Percentiles rank a stretch among this genome's conserved stretches.
phyloP scores from a whole-genome alignment of 2,113 vertebrate genomes.

The Caretta caretta region DNA sequence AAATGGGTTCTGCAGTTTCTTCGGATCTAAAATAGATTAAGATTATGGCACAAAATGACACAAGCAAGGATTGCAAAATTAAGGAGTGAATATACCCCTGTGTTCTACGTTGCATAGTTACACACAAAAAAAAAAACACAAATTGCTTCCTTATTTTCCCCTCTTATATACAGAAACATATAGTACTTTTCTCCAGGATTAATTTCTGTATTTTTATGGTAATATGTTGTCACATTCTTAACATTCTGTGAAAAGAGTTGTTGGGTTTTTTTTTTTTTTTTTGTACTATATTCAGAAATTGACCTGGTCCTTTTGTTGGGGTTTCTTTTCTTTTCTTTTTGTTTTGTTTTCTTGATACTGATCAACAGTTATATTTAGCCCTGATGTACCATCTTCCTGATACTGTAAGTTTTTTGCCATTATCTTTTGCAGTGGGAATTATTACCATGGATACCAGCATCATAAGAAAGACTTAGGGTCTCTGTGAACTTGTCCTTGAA shows the following conservation, averaged over 20 bases:
- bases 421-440: constrained; percentile 35
- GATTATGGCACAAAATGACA: not conserved
- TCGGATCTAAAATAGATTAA: not conserved
- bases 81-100: not conserved
- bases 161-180: not conserved
- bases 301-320: not conserved
- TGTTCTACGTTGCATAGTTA: not conserved
- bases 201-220: not conserved
- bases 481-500: constrained; percentile 6
- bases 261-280: not conserved
- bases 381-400: not conserved
- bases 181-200: not conserved
- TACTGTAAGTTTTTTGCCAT: not conserved
- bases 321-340: too few relatives aligned
- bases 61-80: not conserved
- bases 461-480: not conserved
- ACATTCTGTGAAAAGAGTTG: not conserved
- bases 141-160: not conserved
- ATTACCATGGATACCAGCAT: constrained; percentile 39
- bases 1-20: not conserved
- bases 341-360: not conserved
- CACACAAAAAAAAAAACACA: not conserved
- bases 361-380: not conserved
- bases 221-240: not conserved
- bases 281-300: not conserved